Evolutionary conservation across 2,888 invertebrate species (phyloP).

Genomic region (Entomobrya proxima): DNA sequence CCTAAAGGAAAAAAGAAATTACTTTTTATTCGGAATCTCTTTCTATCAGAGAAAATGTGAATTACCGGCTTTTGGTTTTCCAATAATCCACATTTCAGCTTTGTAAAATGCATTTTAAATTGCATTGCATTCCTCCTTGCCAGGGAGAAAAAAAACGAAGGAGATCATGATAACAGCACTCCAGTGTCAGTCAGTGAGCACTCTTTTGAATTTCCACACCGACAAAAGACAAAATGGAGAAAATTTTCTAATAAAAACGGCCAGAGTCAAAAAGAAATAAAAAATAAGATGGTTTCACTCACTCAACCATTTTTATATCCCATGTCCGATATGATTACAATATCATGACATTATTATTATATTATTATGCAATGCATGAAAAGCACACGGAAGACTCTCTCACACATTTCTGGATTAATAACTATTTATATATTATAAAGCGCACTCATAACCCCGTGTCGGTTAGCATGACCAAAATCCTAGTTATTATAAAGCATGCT

Average conservation of each 20-base stretch:
- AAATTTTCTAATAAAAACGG: constrained; percentile 9
- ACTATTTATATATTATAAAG: neutral
- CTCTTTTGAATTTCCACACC: neutral
- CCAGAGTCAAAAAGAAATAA: neutral
- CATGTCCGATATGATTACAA: constrained; percentile 29
- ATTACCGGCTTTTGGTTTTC: constrained; percentile 30
- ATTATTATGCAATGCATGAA: neutral
- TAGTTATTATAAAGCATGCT: too few species aligned
- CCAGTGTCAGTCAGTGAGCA: neutral
- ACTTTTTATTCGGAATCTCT: neutral
- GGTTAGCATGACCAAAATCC: neutral
- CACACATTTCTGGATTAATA: constrained; percentile 12
- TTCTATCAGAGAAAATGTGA: constrained; percentile 7
- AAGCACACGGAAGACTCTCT: neutral
- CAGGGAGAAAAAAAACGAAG: neutral
- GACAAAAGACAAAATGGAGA: constrained; percentile 45
- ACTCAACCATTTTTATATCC: constrained; percentile 28
- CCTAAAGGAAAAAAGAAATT: constrained; percentile 3
- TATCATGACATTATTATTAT: constrained; percentile 27
- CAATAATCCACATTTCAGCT: neutral
- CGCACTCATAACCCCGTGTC: neutral
- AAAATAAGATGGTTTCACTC: neutral
- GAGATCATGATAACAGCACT: neutral
- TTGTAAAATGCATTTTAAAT: constrained; percentile 11
- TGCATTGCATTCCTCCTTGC: neutral